Evolutionary conservation across 2,888 invertebrate genomes (phyloP), one percentile per base, ranked within the genome.

Genomic region (Eucera pruinosa): DNA sequence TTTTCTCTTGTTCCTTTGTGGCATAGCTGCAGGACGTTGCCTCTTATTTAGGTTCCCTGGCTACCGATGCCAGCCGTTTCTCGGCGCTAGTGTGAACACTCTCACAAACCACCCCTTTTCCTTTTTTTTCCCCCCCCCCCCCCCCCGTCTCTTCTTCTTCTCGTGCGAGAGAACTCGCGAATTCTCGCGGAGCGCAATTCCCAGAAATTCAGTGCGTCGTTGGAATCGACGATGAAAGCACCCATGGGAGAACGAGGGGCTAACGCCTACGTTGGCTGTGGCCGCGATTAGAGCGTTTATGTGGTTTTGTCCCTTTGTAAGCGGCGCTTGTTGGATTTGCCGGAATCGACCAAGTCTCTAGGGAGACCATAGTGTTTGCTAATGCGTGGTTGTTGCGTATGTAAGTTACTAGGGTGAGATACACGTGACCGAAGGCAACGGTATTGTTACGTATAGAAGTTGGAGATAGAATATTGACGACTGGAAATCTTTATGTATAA

Each of bases 21-120:
- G 43, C 60, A 41, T 58, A 25, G 78, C 67, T 72, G 68, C 54
- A 65, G 78, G 65, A 78, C 62, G 73, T 61, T 68, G 67, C 43
- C 78, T 69, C 73, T 73, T 78, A 73, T 78, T 78, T 73, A 45
- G 65, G 64, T 67, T 58, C 52, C 52, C 57, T 50, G 48, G 57
- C 65, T 48, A 54, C 54, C 58, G 61, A 66, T 57, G 52, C n/a
- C 30, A 18, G 4, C 20, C 57, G 64, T 30, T 52, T 30, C 50
- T 11, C 20, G 7, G 7, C 33, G 20, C n/a, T n/a, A n/a, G n/a
- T n/a, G n/a, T n/a, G n/a, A n/a, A n/a, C n/a, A n/a, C n/a, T n/a
- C n/a, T n/a, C n/a, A n/a, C n/a, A n/a, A n/a, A n/a, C 33, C 25
- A 27, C 36, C 15, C 36, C 25, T 20, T 45, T 9, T 15, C 13